phyloP scores from a whole-genome alignment of 2,888 invertebrate genomes.

The Polymixis lichenea region DNA sequence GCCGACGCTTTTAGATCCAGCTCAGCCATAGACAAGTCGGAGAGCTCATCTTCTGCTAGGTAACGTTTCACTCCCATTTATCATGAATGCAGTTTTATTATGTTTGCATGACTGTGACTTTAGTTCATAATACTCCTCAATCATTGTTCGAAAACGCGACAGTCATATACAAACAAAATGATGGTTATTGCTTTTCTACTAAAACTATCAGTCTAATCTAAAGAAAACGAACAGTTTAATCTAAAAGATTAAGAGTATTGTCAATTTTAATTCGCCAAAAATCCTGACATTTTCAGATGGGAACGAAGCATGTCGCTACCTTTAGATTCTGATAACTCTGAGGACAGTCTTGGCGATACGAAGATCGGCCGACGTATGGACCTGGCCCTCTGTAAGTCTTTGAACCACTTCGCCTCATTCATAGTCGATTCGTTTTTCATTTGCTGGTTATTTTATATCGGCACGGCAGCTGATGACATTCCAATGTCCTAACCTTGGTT shows the following conservation, averaged over 20 bases:
- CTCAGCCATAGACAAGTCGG: slow-evolving; percentile 84
- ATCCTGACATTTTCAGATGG: slow-evolving; percentile 86
- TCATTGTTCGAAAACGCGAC: slow-evolving; percentile 31
- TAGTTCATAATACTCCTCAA: slow-evolving; percentile 36
- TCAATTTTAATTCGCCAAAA: slow-evolving; percentile 54
- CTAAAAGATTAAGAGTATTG: slow-evolving; percentile 18
- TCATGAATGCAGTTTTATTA: slow-evolving; percentile 33
- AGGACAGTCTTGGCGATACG: slow-evolving; percentile 85
- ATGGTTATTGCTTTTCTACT: slow-evolving; percentile 1
- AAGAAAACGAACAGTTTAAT: not conserved
- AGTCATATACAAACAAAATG: slow-evolving; percentile 36
- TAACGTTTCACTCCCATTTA: slow-evolving; percentile 66
- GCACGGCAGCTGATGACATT: slow-evolving; percentile 86
- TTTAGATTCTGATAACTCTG: slow-evolving; percentile 87
- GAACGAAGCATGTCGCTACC: slow-evolving; percentile 94
- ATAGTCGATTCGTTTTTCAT: slow-evolving; percentile 87
- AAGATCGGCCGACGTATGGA: slow-evolving; percentile 94
- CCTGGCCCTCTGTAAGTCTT: slow-evolving; percentile 95
- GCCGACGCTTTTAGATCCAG: slow-evolving; percentile 89
- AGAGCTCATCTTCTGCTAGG: slow-evolving; percentile 87
- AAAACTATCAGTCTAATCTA: not conserved
- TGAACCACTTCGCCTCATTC: slow-evolving; percentile 67
- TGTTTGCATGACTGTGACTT: slow-evolving; percentile 52
- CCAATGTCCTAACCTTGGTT: slow-evolving; percentile 74
- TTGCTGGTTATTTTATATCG: slow-evolving; percentile 89